These are phyloP conservation scores for Cybosia mesomella DNA, from an alignment of 2,888 invertebrate genomes.

Conservation along the genomic window DNA sequence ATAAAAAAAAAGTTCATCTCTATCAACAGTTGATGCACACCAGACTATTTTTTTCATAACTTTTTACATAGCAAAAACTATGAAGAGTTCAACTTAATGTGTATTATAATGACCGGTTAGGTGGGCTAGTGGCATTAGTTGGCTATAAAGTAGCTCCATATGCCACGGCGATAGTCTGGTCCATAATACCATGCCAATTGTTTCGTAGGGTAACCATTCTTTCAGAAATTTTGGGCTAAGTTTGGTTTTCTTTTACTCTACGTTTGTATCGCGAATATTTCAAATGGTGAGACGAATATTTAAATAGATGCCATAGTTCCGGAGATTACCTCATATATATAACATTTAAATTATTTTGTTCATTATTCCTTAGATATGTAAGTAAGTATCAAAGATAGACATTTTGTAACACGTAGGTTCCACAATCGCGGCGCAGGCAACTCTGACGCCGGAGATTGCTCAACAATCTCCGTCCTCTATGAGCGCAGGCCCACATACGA, in stretches of 20 bases:
- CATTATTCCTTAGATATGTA: too few relatives aligned
- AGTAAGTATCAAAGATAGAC: too few relatives aligned
- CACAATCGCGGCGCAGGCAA: too few relatives aligned
- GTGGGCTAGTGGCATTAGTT: conserved; percentile 40
- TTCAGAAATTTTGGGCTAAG: not conserved
- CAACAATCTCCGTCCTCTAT: too few relatives aligned
- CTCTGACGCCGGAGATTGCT: too few relatives aligned
- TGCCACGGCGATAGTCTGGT: conserved; percentile 57
- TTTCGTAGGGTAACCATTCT: conserved; percentile 45
- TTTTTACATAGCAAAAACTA: conserved; percentile 42
- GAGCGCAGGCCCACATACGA: too few relatives aligned
- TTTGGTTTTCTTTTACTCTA: not conserved
- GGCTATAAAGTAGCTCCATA: conserved; percentile 65
- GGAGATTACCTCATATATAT: too few relatives aligned
- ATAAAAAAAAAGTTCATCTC: conserved; percentile 10
- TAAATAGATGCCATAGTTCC: too few relatives aligned
- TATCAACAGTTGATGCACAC: conserved; percentile 13
- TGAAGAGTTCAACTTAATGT: conserved; percentile 35
- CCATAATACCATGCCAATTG: conserved; percentile 42
- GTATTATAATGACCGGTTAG: conserved; percentile 51
- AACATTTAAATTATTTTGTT: too few relatives aligned
- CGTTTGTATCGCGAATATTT: too few relatives aligned
- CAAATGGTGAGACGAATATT: too few relatives aligned
- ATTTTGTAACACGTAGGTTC: too few relatives aligned
- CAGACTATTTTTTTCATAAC: conserved; percentile 8